These are phyloP conservation scores for Calliphora vicina DNA, from an alignment of 1,140 invertebrate species.

Conservation along the genomic window DNA sequence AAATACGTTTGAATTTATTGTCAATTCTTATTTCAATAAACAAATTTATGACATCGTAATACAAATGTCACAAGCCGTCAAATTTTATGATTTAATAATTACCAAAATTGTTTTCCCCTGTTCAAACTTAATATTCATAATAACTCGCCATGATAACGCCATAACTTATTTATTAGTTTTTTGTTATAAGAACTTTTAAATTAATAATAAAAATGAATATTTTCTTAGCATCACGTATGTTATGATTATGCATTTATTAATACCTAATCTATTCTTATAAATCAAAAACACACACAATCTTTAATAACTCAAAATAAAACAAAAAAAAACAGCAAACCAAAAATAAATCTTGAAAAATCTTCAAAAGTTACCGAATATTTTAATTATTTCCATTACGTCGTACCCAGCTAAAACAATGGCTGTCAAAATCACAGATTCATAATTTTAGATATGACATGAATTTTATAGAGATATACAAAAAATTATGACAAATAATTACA, in stretches of 20 bases:
- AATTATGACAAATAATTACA: no score
- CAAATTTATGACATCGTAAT: no score
- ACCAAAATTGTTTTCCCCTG: neutral
- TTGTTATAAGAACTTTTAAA: neutral
- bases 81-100: neutral
- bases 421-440: neutral
- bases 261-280: neutral
- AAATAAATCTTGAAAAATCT: neutral
- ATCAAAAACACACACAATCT: neutral
- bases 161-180: neutral
- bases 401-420: neutral
- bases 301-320: neutral
- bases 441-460: no score
- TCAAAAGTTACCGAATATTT: conserved; percentile 9
- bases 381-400: neutral
- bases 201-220: no score
- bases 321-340: neutral
- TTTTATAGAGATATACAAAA: no score
- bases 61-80: no score
- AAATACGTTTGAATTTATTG: no score
- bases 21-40: no score
- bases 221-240: neutral
- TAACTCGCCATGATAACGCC: neutral
- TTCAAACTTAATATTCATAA: neutral
- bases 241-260: conserved; percentile 14